Percentiles rank a stretch among this genome's conserved stretches.
Conservation (phyloP, 1,140 invertebrate species). For the Arion vulgaris region DNA sequence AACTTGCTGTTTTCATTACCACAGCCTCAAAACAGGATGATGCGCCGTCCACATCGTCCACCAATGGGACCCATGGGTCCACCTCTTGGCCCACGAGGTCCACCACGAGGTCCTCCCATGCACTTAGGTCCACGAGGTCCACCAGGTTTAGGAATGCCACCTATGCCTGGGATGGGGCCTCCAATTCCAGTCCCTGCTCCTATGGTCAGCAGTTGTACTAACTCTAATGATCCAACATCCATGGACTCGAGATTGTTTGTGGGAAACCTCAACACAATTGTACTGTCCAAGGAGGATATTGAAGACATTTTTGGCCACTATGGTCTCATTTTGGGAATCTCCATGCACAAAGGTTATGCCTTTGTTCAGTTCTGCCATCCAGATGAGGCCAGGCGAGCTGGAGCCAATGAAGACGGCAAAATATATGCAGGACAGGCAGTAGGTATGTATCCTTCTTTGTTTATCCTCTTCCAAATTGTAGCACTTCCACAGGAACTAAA, state of each 20-base stretch:
- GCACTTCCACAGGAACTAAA: no score
- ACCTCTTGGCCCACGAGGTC: conserved; percentile 22
- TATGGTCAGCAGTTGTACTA: conserved; percentile 77
- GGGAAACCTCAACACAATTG: conserved; percentile 91
- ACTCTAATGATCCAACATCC: conserved; percentile 89
- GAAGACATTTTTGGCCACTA: conserved; percentile 90
- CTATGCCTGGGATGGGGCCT: neutral
- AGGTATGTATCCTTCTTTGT: conserved; percentile 77
- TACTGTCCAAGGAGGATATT: conserved; percentile 89
- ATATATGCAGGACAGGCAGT: conserved; percentile 87
- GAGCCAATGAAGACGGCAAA: conserved; percentile 86
- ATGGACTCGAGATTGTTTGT: conserved; percentile 91
- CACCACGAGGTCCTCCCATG: neutral
- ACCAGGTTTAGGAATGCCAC: conserved; percentile 27
- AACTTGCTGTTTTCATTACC: neutral
- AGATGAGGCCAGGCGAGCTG: conserved; percentile 87
- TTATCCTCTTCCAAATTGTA: neutral
- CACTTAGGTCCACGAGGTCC: conserved; percentile 25
- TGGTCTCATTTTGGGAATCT: conserved; percentile 87
- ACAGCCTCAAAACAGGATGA: conserved; percentile 6
- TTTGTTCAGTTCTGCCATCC: conserved; percentile 92
- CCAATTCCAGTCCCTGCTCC: conserved; percentile 41
- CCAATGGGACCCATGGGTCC: conserved; percentile 33
- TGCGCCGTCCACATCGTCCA: conserved; percentile 27
- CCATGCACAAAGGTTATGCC: conserved; percentile 93